phyloP scores from a whole-genome alignment of 2,113 vertebrate genomes.

The Calypte anna region DNA sequence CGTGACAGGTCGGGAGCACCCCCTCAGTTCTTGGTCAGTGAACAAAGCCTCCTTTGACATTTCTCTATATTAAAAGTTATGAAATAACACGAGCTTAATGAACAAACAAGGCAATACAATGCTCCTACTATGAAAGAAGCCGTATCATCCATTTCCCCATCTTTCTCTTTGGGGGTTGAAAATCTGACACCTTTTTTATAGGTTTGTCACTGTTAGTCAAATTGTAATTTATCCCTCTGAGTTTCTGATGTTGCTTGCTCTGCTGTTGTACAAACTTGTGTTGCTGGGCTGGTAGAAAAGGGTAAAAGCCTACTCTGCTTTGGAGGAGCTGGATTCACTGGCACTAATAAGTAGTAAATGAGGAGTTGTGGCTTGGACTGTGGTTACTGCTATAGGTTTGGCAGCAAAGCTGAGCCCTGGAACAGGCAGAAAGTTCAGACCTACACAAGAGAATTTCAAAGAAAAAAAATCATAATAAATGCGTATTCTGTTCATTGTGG shows the following conservation, averaged over 20 bases:
- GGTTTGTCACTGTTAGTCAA: background rate
- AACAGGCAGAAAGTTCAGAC: background rate
- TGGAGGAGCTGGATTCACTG: background rate
- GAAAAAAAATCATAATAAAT: background rate
- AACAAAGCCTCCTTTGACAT: constrained; percentile 46
- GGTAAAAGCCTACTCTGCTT: background rate
- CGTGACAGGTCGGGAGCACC: background rate
- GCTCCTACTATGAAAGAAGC: background rate
- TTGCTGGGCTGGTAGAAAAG: background rate
- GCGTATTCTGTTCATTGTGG: background rate
- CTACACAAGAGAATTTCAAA: background rate
- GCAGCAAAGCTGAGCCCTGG: background rate
- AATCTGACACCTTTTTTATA: background rate
- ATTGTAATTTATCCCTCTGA: background rate
- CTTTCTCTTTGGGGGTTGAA: background rate
- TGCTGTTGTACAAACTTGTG: background rate
- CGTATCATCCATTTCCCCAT: background rate
- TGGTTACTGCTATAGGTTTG: background rate
- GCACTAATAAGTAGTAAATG: background rate
- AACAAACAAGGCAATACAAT: background rate
- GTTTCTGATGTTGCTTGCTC: background rate
- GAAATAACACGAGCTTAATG: constrained; percentile 1
- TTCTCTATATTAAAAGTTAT: background rate
- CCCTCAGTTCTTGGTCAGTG: background rate
- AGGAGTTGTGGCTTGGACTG: background rate